These are phyloP conservation scores for Cryptocheilus praepositus DNA, from an alignment of 2,888 invertebrate species.

Conservation along the genomic window DNA sequence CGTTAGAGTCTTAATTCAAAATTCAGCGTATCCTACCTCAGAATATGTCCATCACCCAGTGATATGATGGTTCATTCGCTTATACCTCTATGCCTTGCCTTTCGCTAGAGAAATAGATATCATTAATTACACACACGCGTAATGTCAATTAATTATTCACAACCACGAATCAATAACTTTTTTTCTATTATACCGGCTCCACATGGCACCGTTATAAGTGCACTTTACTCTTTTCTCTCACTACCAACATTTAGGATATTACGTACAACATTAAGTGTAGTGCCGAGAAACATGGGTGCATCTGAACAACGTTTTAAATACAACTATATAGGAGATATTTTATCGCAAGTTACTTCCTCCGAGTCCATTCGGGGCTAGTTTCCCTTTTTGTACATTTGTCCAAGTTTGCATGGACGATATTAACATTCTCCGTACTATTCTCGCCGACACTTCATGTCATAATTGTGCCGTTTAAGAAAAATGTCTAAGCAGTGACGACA, in stretches of 20 bases:
- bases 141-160: slow-evolving; percentile 41
- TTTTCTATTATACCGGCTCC: neutral
- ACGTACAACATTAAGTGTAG: neutral
- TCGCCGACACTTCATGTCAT: no score
- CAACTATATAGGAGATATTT: neutral
- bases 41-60: slow-evolving; percentile 43
- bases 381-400: no score
- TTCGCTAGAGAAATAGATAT: slow-evolving; percentile 56
- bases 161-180: slow-evolving; percentile 38
- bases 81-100: slow-evolving; percentile 46
- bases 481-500: no score
- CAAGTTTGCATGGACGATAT: no score
- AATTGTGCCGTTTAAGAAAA: no score
- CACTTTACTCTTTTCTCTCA: slow-evolving; percentile 22
- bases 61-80: slow-evolving; percentile 44
- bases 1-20: slow-evolving; percentile 29
- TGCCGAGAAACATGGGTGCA: neutral
- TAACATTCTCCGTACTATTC: no score
- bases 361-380: no score
- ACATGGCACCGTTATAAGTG: slow-evolving; percentile 37
- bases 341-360: no score
- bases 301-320: neutral
- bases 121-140: slow-evolving; percentile 46
- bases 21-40: slow-evolving; percentile 39
- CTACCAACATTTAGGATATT: neutral